Conservation (phyloP, 2,888 invertebrate genomes). For the Scelioninae gen. 2 region DNA sequence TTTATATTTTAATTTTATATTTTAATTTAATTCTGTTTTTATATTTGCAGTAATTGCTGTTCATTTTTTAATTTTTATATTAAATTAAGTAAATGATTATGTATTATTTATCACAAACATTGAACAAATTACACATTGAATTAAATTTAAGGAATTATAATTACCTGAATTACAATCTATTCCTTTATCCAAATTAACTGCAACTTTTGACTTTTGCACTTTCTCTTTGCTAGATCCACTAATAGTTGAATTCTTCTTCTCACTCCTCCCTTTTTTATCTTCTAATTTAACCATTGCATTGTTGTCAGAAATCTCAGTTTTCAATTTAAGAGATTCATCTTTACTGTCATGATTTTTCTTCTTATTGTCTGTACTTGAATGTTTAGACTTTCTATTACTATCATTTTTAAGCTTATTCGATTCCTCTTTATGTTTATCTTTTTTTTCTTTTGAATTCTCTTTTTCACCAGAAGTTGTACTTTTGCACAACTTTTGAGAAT, state of each 20-base stretch:
- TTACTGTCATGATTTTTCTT: slow-evolving; percentile 59
- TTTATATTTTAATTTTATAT: no score
- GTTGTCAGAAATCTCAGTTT: slow-evolving; percentile 40
- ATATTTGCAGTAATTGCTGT: no score
- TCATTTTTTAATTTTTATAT: no score
- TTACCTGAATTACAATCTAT: slow-evolving; percentile 83
- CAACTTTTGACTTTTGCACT: slow-evolving; percentile 67
- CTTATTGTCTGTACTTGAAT: not conserved
- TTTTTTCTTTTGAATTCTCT: slow-evolving; percentile 59
- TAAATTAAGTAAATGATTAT: not conserved
- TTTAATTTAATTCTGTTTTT: no score
- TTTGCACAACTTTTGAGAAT: no score
- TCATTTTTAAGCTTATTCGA: slow-evolving; percentile 58
- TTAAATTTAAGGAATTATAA: not conserved
- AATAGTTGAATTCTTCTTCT: not conserved
- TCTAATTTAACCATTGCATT: not conserved
- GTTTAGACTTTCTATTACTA: slow-evolving; percentile 48
- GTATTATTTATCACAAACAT: no score
- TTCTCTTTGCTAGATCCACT: slow-evolving; percentile 40
- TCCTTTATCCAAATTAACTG: slow-evolving; percentile 78
- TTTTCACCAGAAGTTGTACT: slow-evolving; percentile 60
- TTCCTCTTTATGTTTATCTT: slow-evolving; percentile 57
- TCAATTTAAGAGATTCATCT: slow-evolving; percentile 64
- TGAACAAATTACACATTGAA: no score
- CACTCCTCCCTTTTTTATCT: slow-evolving; percentile 3